Evolutionary conservation across 2,888 invertebrate genomes (phyloP).

Genomic region (Hyalella azteca): DNA sequence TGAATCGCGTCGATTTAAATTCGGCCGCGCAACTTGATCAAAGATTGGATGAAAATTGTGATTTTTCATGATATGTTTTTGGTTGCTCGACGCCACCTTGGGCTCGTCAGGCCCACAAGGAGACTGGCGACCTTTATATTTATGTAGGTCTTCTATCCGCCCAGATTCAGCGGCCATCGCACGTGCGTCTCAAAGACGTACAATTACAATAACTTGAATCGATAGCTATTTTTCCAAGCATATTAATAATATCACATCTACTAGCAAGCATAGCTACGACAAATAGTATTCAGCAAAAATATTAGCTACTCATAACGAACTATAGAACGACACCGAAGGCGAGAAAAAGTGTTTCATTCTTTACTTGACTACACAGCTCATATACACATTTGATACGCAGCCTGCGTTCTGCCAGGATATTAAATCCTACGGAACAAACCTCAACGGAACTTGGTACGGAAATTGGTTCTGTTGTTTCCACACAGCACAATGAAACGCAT

Average conservation of each 20-base stretch:
- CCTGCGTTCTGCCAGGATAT: neutral
- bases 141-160: conserved; percentile 2
- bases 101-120: neutral
- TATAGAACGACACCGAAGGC: neutral
- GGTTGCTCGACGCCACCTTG: neutral
- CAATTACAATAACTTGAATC: neutral
- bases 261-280: neutral
- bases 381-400: neutral
- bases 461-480: neutral
- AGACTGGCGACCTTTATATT: neutral
- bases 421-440: neutral
- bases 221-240: neutral
- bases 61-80: neutral
- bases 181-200: neutral
- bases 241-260: neutral
- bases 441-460: neutral
- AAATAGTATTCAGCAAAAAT: too few species aligned
- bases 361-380: neutral
- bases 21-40: neutral
- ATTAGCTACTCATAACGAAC: too few species aligned
- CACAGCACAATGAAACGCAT: neutral
- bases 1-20: neutral
- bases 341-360: neutral
- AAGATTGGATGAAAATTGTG: neutral
- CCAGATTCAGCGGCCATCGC: conserved; percentile 16